Conservation (phyloP, 2,888 invertebrate species). For the Cheilosia grossa region DNA sequence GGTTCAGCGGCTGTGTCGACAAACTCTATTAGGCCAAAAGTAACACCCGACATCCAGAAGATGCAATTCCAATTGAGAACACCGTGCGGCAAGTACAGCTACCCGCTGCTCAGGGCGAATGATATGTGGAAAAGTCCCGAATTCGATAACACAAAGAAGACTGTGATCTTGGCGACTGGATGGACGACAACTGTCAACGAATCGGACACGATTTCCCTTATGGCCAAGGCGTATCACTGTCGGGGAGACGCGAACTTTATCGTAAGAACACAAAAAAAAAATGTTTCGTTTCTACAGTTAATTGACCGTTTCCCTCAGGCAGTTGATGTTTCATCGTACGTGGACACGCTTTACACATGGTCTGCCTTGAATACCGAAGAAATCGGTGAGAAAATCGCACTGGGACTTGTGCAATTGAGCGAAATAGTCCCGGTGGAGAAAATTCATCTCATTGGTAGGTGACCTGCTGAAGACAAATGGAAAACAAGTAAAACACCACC, state of each 20-base stretch:
- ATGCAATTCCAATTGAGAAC: slow-evolving; percentile 81
- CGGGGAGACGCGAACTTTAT: slow-evolving; percentile 82
- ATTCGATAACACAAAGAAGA: slow-evolving; percentile 79
- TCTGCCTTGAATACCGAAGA: slow-evolving; percentile 82
- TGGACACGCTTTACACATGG: slow-evolving; percentile 82
- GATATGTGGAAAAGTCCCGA: slow-evolving; percentile 80
- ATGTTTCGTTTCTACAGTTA: slow-evolving; percentile 9
- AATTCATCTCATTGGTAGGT: slow-evolving; percentile 81
- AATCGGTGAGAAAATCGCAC: slow-evolving; percentile 79
- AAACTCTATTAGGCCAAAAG: slow-evolving; percentile 77
- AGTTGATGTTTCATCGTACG: slow-evolving; percentile 80
- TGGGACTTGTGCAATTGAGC: slow-evolving; percentile 78
- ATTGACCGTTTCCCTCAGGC: slow-evolving; percentile 76
- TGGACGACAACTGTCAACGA: slow-evolving; percentile 81
- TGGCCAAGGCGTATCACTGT: slow-evolving; percentile 80
- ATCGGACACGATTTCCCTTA: slow-evolving; percentile 77
- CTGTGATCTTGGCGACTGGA: slow-evolving; percentile 81
- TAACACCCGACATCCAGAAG: slow-evolving; percentile 79
- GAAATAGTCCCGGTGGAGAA: slow-evolving; percentile 78
- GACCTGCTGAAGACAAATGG: not conserved
- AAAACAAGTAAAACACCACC: not conserved
- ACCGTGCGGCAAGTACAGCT: slow-evolving; percentile 77
- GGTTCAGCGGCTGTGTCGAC: slow-evolving; percentile 80
- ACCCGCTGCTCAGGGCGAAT: slow-evolving; percentile 78
- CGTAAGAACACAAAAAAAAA: slow-evolving; percentile 78